These are phyloP conservation scores for Pachyramphus minor DNA, from an alignment of 2,113 vertebrate species.

Conservation along the genomic window DNA sequence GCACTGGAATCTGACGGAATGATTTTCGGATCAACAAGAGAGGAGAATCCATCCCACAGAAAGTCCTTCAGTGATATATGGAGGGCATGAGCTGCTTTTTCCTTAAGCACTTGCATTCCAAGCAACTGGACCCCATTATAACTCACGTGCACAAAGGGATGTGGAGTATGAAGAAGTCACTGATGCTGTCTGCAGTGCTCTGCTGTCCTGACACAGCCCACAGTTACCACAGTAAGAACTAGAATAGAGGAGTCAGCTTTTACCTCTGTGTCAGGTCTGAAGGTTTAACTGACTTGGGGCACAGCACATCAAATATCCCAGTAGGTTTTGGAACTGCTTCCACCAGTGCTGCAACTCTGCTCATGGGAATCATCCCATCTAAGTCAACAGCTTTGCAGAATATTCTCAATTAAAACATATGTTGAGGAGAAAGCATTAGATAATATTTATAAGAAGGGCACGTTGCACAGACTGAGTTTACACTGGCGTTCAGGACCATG, in stretches of 20 bases:
- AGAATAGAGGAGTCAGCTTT: background rate
- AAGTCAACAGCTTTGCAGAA: background rate
- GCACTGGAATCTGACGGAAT: background rate
- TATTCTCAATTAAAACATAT: background rate
- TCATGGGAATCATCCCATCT: background rate
- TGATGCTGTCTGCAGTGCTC: background rate
- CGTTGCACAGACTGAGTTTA: background rate
- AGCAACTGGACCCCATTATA: background rate
- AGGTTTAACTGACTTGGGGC: background rate
- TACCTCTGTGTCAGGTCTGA: background rate
- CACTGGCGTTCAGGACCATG: background rate
- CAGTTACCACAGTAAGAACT: background rate
- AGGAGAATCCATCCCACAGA: background rate
- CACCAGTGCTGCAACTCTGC: background rate
- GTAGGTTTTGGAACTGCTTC: background rate
- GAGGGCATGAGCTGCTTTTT: background rate
- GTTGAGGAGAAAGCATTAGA: background rate
- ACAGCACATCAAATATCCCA: constrained; percentile 10
- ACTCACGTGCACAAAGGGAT: background rate
- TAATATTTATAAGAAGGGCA: background rate
- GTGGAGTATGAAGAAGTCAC: background rate
- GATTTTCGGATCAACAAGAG: background rate
- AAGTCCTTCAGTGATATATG: background rate
- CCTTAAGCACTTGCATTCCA: background rate
- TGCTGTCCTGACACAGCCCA: background rate